Base-by-base conservation (phyloP, 2,888 invertebrate genomes). In the Drosophila atripex region DNA sequence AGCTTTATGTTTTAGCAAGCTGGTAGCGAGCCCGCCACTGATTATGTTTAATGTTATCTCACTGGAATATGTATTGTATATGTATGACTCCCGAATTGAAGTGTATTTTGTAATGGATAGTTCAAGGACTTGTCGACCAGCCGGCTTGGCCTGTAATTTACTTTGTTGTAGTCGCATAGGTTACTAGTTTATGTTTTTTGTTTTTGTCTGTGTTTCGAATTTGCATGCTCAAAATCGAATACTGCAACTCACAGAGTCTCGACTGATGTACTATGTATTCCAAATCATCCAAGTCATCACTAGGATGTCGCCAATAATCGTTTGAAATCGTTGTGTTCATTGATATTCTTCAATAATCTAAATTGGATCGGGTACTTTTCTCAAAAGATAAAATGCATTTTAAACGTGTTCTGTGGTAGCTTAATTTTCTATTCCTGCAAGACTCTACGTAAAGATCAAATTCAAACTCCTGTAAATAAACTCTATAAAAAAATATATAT, bases 121-220 rank as follows among this genome's bases (percentile, higher is more conserved):
- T 23, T 23, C 21, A 23, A 23, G 21, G 21, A 23, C 21, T 5
- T 23, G 21, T 23, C 21, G 21, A 23, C 21, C 21, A 23, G 21
- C 21, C 21, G 46, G 28, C 23, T 30, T 21, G 54, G 64, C 63
- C 57, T 57, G 72, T 66, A 55, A 45, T 63, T 61, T 53, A 61
- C 43, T 30, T 60, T 52, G 55, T 50, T 71, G 46, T 56, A 53
- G 56, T 56, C 38, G 38, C 52, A 25, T 59, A 53, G 43, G 59
- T 72, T 75, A 76, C 73, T 84, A 77, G 86, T 84, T 80, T 80
- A 73, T 84, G 86, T 80, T 84, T 80, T 80, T 84, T 86, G 84
- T 83, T 77, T 82, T 83, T 61, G 72, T 75, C 72, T 68, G 46
- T 69, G 53, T 71, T 71, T 51, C 63, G 51, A 25, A 49, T 38